Base-by-base conservation (phyloP, 2,113 vertebrate species). In the Neodontobutis hainanensis region DNA sequence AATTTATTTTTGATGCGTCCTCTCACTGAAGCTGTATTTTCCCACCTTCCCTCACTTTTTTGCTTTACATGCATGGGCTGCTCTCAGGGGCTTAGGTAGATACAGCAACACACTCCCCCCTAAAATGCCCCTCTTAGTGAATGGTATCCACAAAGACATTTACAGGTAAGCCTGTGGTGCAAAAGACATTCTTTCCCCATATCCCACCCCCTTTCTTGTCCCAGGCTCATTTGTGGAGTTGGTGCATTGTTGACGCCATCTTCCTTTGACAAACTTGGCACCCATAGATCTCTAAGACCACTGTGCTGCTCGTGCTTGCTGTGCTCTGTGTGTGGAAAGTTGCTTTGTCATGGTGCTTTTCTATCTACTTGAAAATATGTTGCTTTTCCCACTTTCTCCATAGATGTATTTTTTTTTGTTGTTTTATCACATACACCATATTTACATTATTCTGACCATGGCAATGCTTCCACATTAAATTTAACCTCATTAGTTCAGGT, bases 41-140 rank as follows among this genome's bases (percentile, higher is more conserved):
- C 57, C 60, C 44, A 51, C 51, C 46, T 78, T 64, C 81, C 55
- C 81, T 49, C 59, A 53, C 75, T 67, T 61, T 78, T 76, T 80
- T 69, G 65, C 79, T 78, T 74, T 74, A 51, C 57, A 65, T 87
- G 84, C 89, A 80, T 93, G 85, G 82, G 34, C 59, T 83, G 60
- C 74, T 55, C 60, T 83, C 66, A 95, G 95, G 93, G 91, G 89
- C 83, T 80, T 93, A 93, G 81, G 91, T 95, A 95, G 94, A 89
- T 86, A 93, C 87, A 95, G 86, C 95, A 95, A 95, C 93, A 95
- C 92, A 72, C 93, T 97, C 68, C 95, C 94, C 67, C 95, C 94
- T 84, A 95, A 94, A 95, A 96, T 97, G 96, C 94, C 94, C 92
- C 94, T 97, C 68, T 92, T 97, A 94, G 92, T 94, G 86, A 97